phyloP scores from a whole-genome alignment of 2,797 vertebrate species.

The Lepidocolaptes lacrymiger region DNA sequence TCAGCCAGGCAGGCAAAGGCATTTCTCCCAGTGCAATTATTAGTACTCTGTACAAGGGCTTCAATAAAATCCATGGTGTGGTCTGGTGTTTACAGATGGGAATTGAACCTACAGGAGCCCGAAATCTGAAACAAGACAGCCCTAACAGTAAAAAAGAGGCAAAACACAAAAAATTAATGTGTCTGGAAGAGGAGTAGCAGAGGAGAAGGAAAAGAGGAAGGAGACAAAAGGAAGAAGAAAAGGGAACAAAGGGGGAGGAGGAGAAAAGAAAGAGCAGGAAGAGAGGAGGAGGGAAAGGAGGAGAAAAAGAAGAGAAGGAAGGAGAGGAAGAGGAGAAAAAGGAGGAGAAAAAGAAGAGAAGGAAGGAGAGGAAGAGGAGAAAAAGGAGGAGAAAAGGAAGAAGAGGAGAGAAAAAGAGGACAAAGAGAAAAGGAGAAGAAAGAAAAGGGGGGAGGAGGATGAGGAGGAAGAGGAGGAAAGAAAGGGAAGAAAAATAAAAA shows the following conservation, averaged over 20 bases:
- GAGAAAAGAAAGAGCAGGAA: background rate
- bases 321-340: rapidly evolving
- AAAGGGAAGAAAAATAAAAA: no score
- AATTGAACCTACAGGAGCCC: background rate
- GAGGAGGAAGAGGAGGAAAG: background rate
- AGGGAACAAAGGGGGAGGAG: rapidly evolving
- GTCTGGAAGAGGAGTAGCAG: background rate
- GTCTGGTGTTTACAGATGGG: background rate
- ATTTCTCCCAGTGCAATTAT: background rate
- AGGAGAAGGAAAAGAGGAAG: background rate
- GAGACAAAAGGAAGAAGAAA: rapidly evolving
- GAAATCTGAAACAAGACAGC: background rate
- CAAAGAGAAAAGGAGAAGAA: background rate
- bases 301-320: no score
- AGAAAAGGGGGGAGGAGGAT: rapidly evolving
- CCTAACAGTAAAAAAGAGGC: no score
- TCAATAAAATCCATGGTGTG: background rate
- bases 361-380: rapidly evolving
- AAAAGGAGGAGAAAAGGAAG: rapidly evolving
- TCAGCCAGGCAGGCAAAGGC: background rate
- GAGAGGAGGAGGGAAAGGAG: rapidly evolving
- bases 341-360: rapidly evolving
- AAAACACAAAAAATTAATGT: rapidly evolving
- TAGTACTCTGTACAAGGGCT: background rate
- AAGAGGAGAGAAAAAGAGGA: background rate